A percentile compares a stretch with the other conserved stretches of the same genome.
These are phyloP conservation scores for Amphiura filiformis DNA, from an alignment of 35 echinoderm and acorn worm genomes.

Conservation along the genomic window DNA sequence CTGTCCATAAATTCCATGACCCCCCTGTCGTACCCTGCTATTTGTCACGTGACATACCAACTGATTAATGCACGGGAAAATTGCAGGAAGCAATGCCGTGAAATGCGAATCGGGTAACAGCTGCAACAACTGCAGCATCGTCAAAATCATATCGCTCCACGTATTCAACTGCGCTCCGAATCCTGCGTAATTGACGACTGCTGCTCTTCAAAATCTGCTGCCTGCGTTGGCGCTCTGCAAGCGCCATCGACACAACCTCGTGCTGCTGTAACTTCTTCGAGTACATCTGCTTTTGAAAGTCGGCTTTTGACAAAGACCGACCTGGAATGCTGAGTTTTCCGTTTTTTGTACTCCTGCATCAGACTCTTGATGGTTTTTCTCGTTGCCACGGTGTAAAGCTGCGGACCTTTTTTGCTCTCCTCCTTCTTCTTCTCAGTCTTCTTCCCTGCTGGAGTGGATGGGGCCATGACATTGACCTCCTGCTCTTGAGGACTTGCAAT, in stretches of 20 bases:
- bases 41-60: slow-evolving; percentile 86
- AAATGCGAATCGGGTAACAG: slow-evolving; percentile 80
- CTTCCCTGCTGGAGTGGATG: slow-evolving; percentile 25
- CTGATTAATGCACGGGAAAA: slow-evolving; percentile 86
- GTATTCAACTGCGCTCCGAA: slow-evolving; percentile 73
- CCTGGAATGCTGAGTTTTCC: slow-evolving; percentile 88
- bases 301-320: slow-evolving; percentile 93
- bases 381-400: slow-evolving; percentile 82
- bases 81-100: slow-evolving; percentile 63
- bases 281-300: slow-evolving; percentile 91
- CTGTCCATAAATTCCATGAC: slow-evolving; percentile 94
- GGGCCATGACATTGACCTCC: slow-evolving; percentile 60
- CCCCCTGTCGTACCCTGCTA: slow-evolving; percentile 52
- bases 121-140: slow-evolving; percentile 85
- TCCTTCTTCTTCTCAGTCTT: slow-evolving; percentile 34
- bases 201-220: slow-evolving; percentile 82
- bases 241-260: slow-evolving; percentile 30
- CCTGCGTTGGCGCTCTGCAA: slow-evolving; percentile 65
- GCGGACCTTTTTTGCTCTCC: background rate
- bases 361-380: slow-evolving; percentile 98
- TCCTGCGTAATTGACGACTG: slow-evolving; percentile 71
- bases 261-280: slow-evolving; percentile 53
- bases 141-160: slow-evolving; percentile 93
- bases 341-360: slow-evolving; percentile 99
- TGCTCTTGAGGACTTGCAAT: slow-evolving; percentile 39